Evolutionary conservation across 1,140 invertebrate species (phyloP).

Genomic region (Ceratosolen fusciceps): DNA sequence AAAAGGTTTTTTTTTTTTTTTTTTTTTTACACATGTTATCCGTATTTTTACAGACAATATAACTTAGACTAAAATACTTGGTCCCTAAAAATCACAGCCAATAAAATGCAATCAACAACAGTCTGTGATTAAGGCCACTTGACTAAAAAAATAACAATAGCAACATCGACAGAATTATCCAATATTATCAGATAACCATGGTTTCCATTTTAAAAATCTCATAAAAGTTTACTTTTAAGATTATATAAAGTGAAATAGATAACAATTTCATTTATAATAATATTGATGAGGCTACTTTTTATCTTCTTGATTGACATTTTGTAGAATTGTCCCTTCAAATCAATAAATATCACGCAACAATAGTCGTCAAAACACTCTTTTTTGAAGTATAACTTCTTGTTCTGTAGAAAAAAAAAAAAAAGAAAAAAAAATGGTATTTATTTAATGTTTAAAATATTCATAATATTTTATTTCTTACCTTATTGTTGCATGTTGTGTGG

Average conservation of each 20-base stretch:
- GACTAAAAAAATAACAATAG: slow-evolving; percentile 43
- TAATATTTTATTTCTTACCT: slow-evolving; percentile 56
- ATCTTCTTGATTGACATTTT: slow-evolving; percentile 16
- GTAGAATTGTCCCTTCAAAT: neutral
- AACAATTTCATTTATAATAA: neutral
- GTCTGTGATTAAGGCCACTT: slow-evolving; percentile 69
- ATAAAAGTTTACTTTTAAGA: neutral
- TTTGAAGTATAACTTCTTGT: slow-evolving; percentile 58
- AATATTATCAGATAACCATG: slow-evolving; percentile 40
- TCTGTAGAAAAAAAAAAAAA: slow-evolving; percentile 51
- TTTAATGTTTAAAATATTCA: neutral
- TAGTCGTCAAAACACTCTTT: slow-evolving; percentile 62
- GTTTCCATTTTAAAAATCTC: slow-evolving; percentile 4
- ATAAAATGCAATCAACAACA: slow-evolving; percentile 70
- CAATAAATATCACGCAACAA: slow-evolving; percentile 58
- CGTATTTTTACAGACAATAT: neutral
- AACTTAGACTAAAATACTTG: slow-evolving; percentile 54
- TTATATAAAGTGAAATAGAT: neutral
- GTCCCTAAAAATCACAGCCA: slow-evolving; percentile 72
- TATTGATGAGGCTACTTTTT: neutral
- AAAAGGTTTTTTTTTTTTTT: neutral
- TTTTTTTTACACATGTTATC: too few species aligned
- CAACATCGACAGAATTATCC: slow-evolving; percentile 37
- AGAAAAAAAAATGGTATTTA: too few species aligned
- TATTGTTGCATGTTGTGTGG: slow-evolving; percentile 66